Base-by-base conservation (phyloP, 1,140 invertebrate species). In the Drosophila prosaltans region DNA sequence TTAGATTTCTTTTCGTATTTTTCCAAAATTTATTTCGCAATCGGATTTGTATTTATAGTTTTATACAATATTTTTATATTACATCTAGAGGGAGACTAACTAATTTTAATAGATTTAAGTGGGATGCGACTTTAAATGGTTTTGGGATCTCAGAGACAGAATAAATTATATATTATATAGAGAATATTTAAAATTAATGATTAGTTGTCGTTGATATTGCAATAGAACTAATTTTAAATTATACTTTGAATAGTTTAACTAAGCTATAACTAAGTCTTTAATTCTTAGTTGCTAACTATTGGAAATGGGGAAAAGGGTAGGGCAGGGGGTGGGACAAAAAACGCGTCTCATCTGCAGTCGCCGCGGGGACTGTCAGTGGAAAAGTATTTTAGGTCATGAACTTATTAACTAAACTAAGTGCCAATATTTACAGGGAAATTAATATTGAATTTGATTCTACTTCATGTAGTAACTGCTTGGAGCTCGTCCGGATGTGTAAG, bases 401-500 rank as follows among this genome's bases (percentile, higher is more conserved):
- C 43, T 63, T 71, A 67, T 30, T 4, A 11, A 8, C 66, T 80
- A 63, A 57, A 10, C 24, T 30, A 82, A 79, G 61, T 68, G 73
- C 76, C 67, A 69, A 55, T 88, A 88, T 88, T 65, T 88, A 88
- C 83, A 89, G 84, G 66, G 59, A 64, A 54, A n/a, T n/a, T 30
- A 0, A 0, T 0, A n/a, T n/a, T 36, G 28, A 30, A 30, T n/a
- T 36, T 51, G 21, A 7, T 36, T 26, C 16, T 65, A 92, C 72
- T 92, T 92, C 90, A 92, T 92, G 72, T 92, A 92, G 62, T 92
- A 92, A 74, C 88, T 90, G 68, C 88, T 89, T 51, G 93, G 92
- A 66, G 92, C 80, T 36, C 93, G 91, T n/a, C 93, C 91, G 26
- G 92, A 92, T 36, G 92, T 95, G 90, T 96, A 96, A 2, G 95